These are phyloP conservation scores for Netelia inedita DNA, from an alignment of 2,888 invertebrate genomes.

Conservation along the genomic window DNA sequence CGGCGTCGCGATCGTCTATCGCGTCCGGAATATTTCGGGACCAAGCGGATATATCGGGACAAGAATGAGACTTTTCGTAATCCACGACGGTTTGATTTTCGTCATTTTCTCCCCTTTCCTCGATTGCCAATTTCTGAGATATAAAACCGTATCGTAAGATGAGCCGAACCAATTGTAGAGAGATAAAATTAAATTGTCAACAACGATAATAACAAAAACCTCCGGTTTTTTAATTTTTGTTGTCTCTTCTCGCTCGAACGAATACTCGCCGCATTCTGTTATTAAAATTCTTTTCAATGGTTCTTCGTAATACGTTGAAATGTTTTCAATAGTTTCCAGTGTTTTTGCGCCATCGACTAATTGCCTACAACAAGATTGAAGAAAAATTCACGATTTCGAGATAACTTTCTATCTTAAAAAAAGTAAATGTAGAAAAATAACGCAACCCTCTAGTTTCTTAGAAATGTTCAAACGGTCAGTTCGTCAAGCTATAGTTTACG, in stretches of 20 bases:
- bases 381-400: neutral
- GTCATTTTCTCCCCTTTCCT: neutral
- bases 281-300: conserved; percentile 83
- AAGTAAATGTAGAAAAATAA: no score
- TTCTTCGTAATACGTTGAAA: conserved; percentile 88
- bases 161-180: neutral
- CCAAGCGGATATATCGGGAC: conserved; percentile 48
- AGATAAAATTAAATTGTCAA: neutral
- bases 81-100: neutral
- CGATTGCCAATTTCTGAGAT: neutral
- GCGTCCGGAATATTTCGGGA: conserved; percentile 70
- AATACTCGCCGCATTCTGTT: conserved; percentile 73
- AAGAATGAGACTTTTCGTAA: neutral
- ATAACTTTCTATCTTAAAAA: no score
- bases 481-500: no score
- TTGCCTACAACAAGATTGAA: conserved; percentile 84
- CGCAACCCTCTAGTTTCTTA: no score
- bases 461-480: no score
- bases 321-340: conserved; percentile 88
- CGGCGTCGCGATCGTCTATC: conserved; percentile 72
- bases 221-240: neutral
- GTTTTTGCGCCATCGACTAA: conserved; percentile 89
- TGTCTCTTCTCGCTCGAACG: conserved; percentile 59
- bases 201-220: neutral
- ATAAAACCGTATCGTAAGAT: neutral